Evolutionary conservation across 2,888 invertebrate species (phyloP).

Genomic region (Pegoplata infirma): DNA sequence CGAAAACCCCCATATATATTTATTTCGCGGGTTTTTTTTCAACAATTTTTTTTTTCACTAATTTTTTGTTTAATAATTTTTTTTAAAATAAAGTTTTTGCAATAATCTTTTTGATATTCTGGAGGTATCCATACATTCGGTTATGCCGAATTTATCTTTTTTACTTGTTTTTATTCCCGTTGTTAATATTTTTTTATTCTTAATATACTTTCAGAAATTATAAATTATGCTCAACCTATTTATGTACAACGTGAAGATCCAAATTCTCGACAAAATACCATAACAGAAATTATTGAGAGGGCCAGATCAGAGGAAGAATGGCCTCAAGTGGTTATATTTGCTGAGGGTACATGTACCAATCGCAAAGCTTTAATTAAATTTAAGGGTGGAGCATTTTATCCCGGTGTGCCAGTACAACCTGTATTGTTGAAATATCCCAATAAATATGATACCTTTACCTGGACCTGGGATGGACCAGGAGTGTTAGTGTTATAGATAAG

Average conservation of each 20-base stretch:
- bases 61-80: too few species aligned
- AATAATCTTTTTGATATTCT: too few species aligned
- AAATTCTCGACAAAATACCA: constrained; percentile 92
- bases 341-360: constrained; percentile 98
- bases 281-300: constrained; percentile 91
- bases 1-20: too few species aligned
- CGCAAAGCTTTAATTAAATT: constrained; percentile 93
- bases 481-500: constrained; percentile 83
- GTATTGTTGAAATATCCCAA: constrained; percentile 95
- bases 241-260: constrained; percentile 96
- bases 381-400: constrained; percentile 95
- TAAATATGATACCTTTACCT: constrained; percentile 91
- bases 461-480: constrained; percentile 97
- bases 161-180: too few species aligned
- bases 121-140: too few species aligned
- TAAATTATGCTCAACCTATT: constrained; percentile 96
- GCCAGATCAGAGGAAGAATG: constrained; percentile 91
- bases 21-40: too few species aligned
- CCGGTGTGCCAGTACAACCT: constrained; percentile 96
- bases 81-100: too few species aligned
- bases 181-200: too few species aligned
- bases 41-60: too few species aligned
- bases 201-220: constrained; percentile 83
- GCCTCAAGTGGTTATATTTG: constrained; percentile 95
- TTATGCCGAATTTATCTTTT: too few species aligned